phyloP scores from a whole-genome alignment of 1,140 invertebrate species.

The Lasaia peninsularis region DNA sequence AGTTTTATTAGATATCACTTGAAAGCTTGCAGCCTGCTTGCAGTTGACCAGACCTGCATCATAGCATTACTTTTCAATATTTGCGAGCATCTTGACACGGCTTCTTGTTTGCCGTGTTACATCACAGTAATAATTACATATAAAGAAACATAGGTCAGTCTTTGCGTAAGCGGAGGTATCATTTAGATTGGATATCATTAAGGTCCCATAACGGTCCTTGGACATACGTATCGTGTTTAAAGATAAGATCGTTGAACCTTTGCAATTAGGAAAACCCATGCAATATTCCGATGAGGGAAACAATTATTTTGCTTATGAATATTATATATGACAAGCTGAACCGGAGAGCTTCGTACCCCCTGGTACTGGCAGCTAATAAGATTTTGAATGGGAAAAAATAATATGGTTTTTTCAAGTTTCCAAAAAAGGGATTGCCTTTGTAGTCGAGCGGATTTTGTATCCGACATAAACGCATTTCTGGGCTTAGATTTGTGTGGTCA shows the following conservation, averaged over 20 bases:
- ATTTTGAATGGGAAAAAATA: too few relatives aligned
- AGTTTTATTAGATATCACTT: too few relatives aligned
- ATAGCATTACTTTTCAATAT: slow-evolving; percentile 20
- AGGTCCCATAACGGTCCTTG: slow-evolving; percentile 2
- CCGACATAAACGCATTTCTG: too few relatives aligned
- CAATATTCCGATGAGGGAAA: too few relatives aligned
- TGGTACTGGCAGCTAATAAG: too few relatives aligned
- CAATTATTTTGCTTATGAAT: too few relatives aligned
- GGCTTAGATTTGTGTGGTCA: too few relatives aligned
- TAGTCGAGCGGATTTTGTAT: too few relatives aligned
- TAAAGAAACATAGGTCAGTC: slow-evolving; percentile 12
- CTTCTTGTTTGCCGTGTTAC: slow-evolving; percentile 15
- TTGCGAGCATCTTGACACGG: slow-evolving; percentile 19
- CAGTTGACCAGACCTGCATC: slow-evolving; percentile 4
- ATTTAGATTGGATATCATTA: slow-evolving; percentile 4
- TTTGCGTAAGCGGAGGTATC: slow-evolving; percentile 6
- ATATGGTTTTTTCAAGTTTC: too few relatives aligned
- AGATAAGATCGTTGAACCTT: neutral
- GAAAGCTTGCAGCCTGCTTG: neutral
- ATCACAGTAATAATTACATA: slow-evolving; percentile 11
- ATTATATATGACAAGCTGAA: too few relatives aligned
- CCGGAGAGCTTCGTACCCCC: too few relatives aligned
- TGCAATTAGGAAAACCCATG: neutral
- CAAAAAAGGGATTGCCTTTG: too few relatives aligned
- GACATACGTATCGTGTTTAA: neutral